These are phyloP conservation scores for Herpailurus yagouaroundi DNA, from an alignment of 2,113 vertebrate genomes.

Conservation along the genomic window DNA sequence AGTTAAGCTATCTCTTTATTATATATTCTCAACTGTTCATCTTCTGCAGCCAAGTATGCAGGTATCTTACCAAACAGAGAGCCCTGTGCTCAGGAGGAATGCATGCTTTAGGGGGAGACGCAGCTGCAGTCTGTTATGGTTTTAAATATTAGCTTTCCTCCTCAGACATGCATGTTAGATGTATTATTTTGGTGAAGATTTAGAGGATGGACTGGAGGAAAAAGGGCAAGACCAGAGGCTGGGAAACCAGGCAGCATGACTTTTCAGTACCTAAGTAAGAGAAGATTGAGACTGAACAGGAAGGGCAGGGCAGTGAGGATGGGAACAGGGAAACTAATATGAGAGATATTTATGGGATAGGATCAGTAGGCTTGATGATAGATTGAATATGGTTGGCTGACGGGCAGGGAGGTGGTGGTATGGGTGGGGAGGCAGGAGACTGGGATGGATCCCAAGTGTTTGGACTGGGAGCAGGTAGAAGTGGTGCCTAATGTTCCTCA, in stretches of 20 bases:
- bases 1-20: conserved; percentile 34
- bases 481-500: background rate
- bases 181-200: background rate
- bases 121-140: conserved; percentile 46
- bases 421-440: background rate
- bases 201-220: background rate
- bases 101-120: background rate
- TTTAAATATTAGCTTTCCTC: conserved; percentile 38
- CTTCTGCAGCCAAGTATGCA: conserved; percentile 21
- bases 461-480: background rate
- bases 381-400: background rate
- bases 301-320: background rate
- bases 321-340: background rate
- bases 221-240: background rate
- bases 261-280: background rate
- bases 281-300: background rate
- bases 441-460: background rate
- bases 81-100: conserved; percentile 38
- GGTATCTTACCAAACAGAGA: conserved; percentile 63
- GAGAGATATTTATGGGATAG: background rate
- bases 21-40: background rate
- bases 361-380: background rate
- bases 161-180: background rate
- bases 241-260: background rate
- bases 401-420: background rate